Percentiles rank a stretch among this genome's conserved stretches.
Evolutionary conservation across 1,140 invertebrate genomes (phyloP).

Genomic region (Ditylenchus dipsaci): DNA sequence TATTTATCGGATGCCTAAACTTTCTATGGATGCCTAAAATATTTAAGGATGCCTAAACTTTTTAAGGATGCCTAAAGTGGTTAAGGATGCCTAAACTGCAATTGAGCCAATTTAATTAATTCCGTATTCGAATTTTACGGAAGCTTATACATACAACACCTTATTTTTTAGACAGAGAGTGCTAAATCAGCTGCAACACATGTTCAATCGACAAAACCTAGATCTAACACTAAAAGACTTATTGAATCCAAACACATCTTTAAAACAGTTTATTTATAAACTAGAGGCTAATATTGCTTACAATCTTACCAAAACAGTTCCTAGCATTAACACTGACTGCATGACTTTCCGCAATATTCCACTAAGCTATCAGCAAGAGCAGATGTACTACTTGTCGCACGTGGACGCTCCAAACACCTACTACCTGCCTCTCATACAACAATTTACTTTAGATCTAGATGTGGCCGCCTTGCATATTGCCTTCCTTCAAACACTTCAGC

Average conservation of each 20-base stretch:
- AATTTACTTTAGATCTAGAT: not conserved
- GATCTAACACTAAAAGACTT: not conserved
- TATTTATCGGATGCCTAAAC: too few relatives aligned
- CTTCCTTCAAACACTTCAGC: not conserved
- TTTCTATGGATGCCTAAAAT: too few relatives aligned
- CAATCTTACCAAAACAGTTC: not conserved
- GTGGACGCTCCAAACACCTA: not conserved
- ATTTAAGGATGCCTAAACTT: too few relatives aligned
- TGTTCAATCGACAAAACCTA: not conserved
- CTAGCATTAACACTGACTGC: not conserved
- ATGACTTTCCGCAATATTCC: not conserved
- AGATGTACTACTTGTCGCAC: conserved; percentile 17
- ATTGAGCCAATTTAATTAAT: too few relatives aligned
- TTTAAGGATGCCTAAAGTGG: too few relatives aligned
- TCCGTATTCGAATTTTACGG: too few relatives aligned
- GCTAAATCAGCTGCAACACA: not conserved
- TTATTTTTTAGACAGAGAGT: not conserved
- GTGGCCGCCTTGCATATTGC: not conserved
- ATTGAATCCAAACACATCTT: not conserved
- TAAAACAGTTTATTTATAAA: not conserved
- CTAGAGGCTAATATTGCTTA: not conserved
- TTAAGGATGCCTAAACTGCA: too few relatives aligned
- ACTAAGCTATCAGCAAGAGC: conserved; percentile 18
- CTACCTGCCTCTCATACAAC: conserved; percentile 5
- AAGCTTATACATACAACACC: too few relatives aligned